Percentiles rank a stretch among this genome's conserved stretches.
Conservation (phyloP, 2,888 invertebrate species). For the Luperina testacea region DNA sequence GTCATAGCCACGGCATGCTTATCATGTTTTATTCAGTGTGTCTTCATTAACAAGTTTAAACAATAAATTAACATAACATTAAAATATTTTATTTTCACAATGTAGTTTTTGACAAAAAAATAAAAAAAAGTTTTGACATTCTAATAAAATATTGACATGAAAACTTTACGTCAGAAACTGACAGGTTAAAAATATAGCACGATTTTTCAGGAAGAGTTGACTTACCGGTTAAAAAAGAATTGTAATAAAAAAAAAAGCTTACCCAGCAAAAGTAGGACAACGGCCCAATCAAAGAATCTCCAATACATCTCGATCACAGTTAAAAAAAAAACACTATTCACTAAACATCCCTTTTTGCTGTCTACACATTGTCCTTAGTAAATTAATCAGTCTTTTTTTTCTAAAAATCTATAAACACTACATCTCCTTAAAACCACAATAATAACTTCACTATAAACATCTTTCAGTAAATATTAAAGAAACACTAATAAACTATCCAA, state of each 20-base stretch:
- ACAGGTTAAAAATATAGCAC: neutral
- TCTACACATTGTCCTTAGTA: conserved; percentile 35
- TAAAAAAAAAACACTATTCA: conserved; percentile 44
- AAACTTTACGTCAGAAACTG: neutral
- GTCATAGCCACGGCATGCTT: neutral
- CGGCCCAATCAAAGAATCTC: conserved; percentile 67
- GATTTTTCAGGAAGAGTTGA: neutral
- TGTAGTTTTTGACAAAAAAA: neutral
- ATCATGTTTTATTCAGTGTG: neutral
- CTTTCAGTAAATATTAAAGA: conserved; percentile 14
- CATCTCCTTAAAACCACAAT: conserved; percentile 34
- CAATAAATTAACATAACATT: neutral
- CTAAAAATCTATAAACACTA: conserved; percentile 16
- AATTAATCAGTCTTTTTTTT: conserved; percentile 19
- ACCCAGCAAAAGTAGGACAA: conserved; percentile 72
- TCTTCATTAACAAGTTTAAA: neutral
- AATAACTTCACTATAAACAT: conserved; percentile 15
- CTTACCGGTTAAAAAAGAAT: neutral
- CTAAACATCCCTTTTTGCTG: conserved; percentile 35
- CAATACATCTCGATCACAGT: conserved; percentile 66
- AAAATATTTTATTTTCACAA: neutral
- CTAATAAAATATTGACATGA: neutral
- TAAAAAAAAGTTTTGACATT: neutral
- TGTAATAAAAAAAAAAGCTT: conserved; percentile 52
- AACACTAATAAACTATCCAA: conserved; percentile 27